Base-by-base conservation (phyloP, 2,113 vertebrate genomes). In the Thamnophis sirtalis region DNA sequence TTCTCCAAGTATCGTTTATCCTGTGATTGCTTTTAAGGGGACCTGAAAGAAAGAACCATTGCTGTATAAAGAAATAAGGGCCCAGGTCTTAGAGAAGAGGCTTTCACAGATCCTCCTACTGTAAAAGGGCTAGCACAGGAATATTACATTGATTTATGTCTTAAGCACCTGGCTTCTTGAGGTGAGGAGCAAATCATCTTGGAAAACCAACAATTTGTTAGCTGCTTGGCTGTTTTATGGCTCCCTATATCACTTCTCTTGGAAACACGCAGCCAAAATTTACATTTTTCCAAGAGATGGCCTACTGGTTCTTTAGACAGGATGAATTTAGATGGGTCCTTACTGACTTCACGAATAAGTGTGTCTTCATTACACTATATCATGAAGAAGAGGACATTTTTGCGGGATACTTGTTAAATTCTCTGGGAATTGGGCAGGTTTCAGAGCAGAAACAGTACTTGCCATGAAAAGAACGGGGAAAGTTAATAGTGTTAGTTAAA, bases 1-100 rank as follows among this genome's bases (percentile, higher is more conserved):
- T 97, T 96, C 96, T 97, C 97, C 96, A 96, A 95, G 96, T 97
- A 93, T 92, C 93, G 53, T 53, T 56, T 22, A 89, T 95, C 93
- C 94, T 92, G 94, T 97, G 97, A 96, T 96, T 97, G 94, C 96
- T 95, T 95, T 84, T 94, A 93, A 93, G 89, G 85, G 85, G 88
- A 91, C 86, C 80, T 90, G 89, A 86, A 93, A 86, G 73, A 90
- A 92, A 95, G 88, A 95, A 94, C 91, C 91, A 92, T 86, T 84
- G 91, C 91, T 96, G 63, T 94, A 93, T 93, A 94, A 95, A 95
- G 91, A 88, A 96, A 94, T 95, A 90, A 48, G 93, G 15, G 91
- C 84, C 91, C 10, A 19, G 19, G 48, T 24, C 10, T 1, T 6
- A 63, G 43, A 22, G 43, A 85, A 19, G 38, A 26, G 51, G 21